These are phyloP conservation scores for Nomada goodeniana DNA, from an alignment of 2,888 invertebrate species.

Conservation along the genomic window DNA sequence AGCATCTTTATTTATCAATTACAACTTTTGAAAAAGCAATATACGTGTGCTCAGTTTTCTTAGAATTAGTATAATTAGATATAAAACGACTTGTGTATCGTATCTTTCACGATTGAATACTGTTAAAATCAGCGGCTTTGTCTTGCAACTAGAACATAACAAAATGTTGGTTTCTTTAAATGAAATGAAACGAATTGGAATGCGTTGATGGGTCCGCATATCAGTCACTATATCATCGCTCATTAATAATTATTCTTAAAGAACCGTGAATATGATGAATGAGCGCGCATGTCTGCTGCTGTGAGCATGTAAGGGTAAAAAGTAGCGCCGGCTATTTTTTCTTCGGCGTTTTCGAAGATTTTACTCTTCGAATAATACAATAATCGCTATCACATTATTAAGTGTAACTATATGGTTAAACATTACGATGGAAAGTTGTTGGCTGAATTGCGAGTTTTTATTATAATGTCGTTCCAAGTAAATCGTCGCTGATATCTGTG, in stretches of 20 bases:
- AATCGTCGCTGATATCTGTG: constrained; percentile 39
- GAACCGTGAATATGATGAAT: constrained; percentile 15
- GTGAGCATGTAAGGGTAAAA: constrained; percentile 49
- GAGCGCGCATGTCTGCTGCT: background rate
- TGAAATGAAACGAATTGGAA: background rate
- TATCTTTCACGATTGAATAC: background rate
- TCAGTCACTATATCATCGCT: constrained; percentile 34
- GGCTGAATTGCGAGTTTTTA: constrained; percentile 58
- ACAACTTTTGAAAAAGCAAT: background rate
- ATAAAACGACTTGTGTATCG: too few relatives aligned
- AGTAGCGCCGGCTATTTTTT: constrained; percentile 74
- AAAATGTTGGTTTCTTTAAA: background rate
- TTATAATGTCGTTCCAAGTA: constrained; percentile 45
- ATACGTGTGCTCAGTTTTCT: background rate
- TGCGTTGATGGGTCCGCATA: constrained; percentile 39
- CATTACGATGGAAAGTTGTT: constrained; percentile 55
- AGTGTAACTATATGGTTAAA: constrained; percentile 79
- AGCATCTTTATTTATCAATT: too few relatives aligned
- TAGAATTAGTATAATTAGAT: background rate
- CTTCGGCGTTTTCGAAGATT: constrained; percentile 77
- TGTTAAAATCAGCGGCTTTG: constrained; percentile 8
- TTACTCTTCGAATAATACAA: constrained; percentile 80
- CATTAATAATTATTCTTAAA: constrained; percentile 37
- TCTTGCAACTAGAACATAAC: background rate
- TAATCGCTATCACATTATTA: constrained; percentile 79